phyloP scores from a whole-genome alignment of 2,113 vertebrate species.

The Xenotilapia leptura region DNA sequence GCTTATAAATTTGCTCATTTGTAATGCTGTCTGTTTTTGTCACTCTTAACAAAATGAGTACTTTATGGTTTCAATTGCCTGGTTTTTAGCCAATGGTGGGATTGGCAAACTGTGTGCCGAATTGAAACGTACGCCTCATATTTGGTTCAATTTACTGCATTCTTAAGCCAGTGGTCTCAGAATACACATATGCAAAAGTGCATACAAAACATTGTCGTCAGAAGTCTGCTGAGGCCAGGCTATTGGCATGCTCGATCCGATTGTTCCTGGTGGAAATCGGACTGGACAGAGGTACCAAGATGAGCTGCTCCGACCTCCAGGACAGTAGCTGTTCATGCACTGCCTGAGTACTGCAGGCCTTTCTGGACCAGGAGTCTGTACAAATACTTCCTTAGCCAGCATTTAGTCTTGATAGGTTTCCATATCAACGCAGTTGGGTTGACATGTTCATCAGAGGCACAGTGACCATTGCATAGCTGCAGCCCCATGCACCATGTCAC shows the following conservation, averaged over 20 bases:
- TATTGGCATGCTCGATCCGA: not conserved
- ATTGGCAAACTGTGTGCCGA: not conserved
- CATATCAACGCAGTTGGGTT: not conserved
- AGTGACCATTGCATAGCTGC: not conserved
- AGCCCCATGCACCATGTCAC: not conserved
- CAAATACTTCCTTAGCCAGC: not conserved
- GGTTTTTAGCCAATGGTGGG: not conserved
- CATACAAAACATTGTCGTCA: not conserved
- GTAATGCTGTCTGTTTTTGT: not conserved
- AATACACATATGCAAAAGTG: not conserved
- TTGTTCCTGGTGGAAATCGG: not conserved
- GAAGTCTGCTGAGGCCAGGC: not conserved
- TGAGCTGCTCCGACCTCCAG: not conserved
- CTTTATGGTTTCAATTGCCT: not conserved
- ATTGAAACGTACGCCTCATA: not conserved
- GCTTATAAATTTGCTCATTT: not conserved
- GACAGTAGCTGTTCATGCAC: not conserved
- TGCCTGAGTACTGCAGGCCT: not conserved
- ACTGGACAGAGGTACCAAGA: not conserved
- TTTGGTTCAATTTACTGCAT: not conserved
- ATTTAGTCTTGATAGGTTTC: not conserved
- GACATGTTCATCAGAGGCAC: not conserved
- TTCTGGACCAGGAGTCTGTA: not conserved
- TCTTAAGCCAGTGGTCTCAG: not conserved
- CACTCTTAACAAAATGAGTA: not conserved